Base-by-base conservation (phyloP, 2,888 invertebrate genomes). In the Chrysotoxum bicinctum region DNA sequence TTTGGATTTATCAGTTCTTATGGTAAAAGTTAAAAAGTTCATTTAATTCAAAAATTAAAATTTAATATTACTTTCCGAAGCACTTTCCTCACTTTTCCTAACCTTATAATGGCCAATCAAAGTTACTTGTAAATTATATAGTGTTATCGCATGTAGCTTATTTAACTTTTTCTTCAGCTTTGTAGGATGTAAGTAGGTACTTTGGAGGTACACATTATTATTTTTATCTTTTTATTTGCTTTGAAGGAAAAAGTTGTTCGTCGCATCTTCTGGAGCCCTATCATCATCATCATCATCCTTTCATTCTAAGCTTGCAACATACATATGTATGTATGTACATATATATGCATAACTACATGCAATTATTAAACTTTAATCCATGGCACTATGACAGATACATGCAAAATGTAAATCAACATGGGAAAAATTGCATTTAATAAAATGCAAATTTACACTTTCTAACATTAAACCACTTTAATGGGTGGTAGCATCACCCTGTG, bases 281-380 rank as follows among this genome's bases (percentile, higher is more conserved):
- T 26, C 40, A 30, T 58, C 45, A 21, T 58, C 45, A 21, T 50
- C 30, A 5, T 62, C 30, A 54, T 30, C 45, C 21, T 21, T 48
- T 6, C 21, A 23, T 23, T 14, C 23, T 50, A 7, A 0, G 14
- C 50, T 14, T 14, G 14, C 14, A 50, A 26, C 6, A 14, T 1
- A 14, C 5, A 50, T 50, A 8, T 54, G 45, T n/a, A 23, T 14
- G 14, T 7, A 50, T 26, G 7, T 4, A 26, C 6, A 14, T 1
- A 14, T 2, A 50, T 50, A 8, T 54, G 45, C 52, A 74, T 64
- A 45, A 58, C 66, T 50, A 23, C 50, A 50, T 69, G 73, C 60
- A 78, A 84, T 79, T 79, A 84, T 84, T 84, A 79, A 69, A 72
- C 43, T 79, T 75, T 79, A 84, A 79, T 84, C 66, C 66, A 45